Evolutionary conservation across 2,888 invertebrate genomes (phyloP).

Genomic region (Drosophila neotestacea): DNA sequence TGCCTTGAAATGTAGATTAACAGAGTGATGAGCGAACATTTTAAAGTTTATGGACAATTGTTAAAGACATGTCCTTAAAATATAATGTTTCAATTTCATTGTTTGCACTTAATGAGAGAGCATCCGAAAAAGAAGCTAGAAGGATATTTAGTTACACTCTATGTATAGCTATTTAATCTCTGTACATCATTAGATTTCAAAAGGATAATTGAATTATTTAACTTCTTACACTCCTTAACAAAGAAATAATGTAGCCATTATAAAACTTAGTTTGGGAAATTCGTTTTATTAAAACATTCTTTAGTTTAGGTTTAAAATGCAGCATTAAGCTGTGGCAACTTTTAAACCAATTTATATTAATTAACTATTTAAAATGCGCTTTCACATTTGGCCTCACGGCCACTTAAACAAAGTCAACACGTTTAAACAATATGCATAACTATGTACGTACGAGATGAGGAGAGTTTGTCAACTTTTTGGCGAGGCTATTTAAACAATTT

Average conservation of each 20-base stretch:
- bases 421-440: conserved; percentile 52
- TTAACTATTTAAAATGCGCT: conserved; percentile 64
- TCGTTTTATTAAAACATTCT: neutral
- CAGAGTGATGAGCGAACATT: neutral
- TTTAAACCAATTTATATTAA: conserved; percentile 63
- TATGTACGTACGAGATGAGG: conserved; percentile 11
- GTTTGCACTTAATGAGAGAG: too few species aligned
- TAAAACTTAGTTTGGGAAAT: conserved; percentile 1
- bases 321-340: conserved; percentile 16
- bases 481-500: conserved; percentile 67
- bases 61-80: neutral
- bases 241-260: neutral
- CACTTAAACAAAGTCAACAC: conserved; percentile 70
- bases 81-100: too few species aligned
- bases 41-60: neutral
- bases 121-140: too few species aligned
- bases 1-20: conserved; percentile 3
- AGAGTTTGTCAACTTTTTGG: conserved; percentile 69
- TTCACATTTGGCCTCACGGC: conserved; percentile 52
- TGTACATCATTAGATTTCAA: too few species aligned
- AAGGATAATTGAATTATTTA: too few species aligned
- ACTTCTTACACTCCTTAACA: neutral
- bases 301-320: conserved; percentile 9
- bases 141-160: too few species aligned
- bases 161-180: too few species aligned